Evolutionary conservation across 2,113 vertebrate species (phyloP).

Genomic region (Butorides virescens): DNA sequence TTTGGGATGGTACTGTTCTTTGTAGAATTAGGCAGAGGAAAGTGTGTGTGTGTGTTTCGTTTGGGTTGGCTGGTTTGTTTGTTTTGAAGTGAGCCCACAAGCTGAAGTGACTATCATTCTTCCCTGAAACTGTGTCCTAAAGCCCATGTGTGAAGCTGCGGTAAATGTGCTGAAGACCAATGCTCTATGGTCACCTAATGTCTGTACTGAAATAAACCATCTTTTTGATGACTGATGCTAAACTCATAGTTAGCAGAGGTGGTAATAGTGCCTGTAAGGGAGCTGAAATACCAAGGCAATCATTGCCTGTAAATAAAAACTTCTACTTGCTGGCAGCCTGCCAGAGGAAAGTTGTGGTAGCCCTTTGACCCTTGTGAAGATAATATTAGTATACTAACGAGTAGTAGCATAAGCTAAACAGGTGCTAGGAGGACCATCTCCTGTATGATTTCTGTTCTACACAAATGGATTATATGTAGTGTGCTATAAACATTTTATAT

Average conservation of each 20-base stretch:
- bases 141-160: background rate
- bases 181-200: background rate
- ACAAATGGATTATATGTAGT: fast-evolving
- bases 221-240: background rate
- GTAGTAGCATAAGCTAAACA: background rate
- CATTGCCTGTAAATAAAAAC: background rate
- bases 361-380: fast-evolving
- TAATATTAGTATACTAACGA: background rate
- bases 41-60: background rate
- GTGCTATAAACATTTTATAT: background rate
- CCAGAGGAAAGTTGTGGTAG: no score
- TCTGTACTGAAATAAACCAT: background rate
- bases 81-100: background rate
- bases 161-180: background rate
- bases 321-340: background rate
- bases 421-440: background rate
- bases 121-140: background rate
- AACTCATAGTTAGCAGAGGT: background rate
- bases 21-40: background rate
- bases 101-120: background rate
- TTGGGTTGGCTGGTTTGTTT: background rate
- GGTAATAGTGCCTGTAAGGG: background rate
- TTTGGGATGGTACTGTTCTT: background rate
- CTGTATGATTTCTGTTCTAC: background rate
- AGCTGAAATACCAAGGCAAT: background rate